Base-by-base conservation (phyloP, 1,140 invertebrate genomes). In the Pristionchus pacificus region DNA sequence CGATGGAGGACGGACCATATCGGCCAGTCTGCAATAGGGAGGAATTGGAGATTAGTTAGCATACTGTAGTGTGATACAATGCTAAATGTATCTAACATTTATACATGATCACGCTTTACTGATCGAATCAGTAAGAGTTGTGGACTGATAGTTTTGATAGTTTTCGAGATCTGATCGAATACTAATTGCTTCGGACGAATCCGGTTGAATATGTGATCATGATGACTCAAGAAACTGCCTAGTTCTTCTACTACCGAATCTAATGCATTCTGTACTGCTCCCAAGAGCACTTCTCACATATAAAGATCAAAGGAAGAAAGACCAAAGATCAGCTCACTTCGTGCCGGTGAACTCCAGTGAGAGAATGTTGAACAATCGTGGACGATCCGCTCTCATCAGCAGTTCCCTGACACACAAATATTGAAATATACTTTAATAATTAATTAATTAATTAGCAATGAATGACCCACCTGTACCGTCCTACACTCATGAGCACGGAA, bases 351-450 rank as follows among this genome's bases (percentile, higher is more conserved):
- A 77, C 55, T 77, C 76, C 29, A 77, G 25, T 13, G 66, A 71
- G 1, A 77, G 70, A 59, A 77, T 69, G 29, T 77, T 77, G 63
- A 77, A 77, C 6, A 77, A 28, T 10, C 73, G 62, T 10, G 25
- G 15, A 30, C 76, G 70, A 32, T 31, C 29, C 2, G 33, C 19
- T 24, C 38, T 25, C 25, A 49, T 2, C 19, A 49, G 68, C 25
- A 71, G 49, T 24, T 70, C 49, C 29, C 38, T 49, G 6, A 49
- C 38, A 49, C 19, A 19, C 38, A 49, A 49, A 49, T 49, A 10
- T 19, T 19, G 38, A 6, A 19, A 49, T 65, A 3, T 68, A 15
- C 31, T 65, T 10, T n/a, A 38, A n/a, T 0, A 19, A 49, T 2
- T 19, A 10, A 0, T 15, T 29, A 2, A 32, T 27, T 2, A 60